Conservation (phyloP, 1,140 invertebrate species). For the Cardiocondyla obscurior region DNA sequence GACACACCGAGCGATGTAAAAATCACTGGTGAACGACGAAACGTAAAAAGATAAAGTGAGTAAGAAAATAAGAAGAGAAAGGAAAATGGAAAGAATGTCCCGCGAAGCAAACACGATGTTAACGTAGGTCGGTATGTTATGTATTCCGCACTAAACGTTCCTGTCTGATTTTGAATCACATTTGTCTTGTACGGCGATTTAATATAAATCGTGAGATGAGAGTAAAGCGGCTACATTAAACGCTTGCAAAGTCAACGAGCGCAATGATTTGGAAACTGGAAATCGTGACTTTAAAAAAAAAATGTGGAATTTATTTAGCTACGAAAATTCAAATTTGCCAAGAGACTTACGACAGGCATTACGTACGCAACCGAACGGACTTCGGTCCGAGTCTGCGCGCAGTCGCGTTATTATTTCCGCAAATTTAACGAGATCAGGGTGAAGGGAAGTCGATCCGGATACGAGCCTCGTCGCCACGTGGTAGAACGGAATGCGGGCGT, state of each 20-base stretch:
- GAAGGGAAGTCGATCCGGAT: slow-evolving; percentile 58
- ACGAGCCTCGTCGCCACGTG: slow-evolving; percentile 47
- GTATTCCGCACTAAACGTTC: slow-evolving; percentile 39
- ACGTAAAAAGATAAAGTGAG: slow-evolving; percentile 16
- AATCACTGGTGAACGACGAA: slow-evolving; percentile 5
- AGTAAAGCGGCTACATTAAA: slow-evolving; percentile 7
- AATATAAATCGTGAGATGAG: slow-evolving; percentile 29
- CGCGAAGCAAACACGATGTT: slow-evolving; percentile 23
- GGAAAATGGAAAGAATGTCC: background rate
- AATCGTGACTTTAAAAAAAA: background rate
- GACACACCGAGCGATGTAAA: slow-evolving; percentile 19
- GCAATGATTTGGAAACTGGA: background rate
- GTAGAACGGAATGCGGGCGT: slow-evolving; percentile 68
- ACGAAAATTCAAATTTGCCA: background rate
- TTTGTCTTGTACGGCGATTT: slow-evolving; percentile 21
- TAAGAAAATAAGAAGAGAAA: background rate
- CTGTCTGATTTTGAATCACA: slow-evolving; percentile 31
- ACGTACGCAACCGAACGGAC: background rate
- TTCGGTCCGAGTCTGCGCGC: background rate
- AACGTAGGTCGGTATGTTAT: slow-evolving; percentile 34
- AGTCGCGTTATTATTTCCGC: slow-evolving; percentile 19
- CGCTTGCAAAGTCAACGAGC: background rate
- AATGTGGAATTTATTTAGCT: background rate
- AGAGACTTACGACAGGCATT: background rate
- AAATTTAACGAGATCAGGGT: slow-evolving; percentile 17